Evolutionary conservation across 2,888 invertebrate genomes (phyloP), one percentile per base, ranked within the genome.

Genomic region (Metalampra italica): DNA sequence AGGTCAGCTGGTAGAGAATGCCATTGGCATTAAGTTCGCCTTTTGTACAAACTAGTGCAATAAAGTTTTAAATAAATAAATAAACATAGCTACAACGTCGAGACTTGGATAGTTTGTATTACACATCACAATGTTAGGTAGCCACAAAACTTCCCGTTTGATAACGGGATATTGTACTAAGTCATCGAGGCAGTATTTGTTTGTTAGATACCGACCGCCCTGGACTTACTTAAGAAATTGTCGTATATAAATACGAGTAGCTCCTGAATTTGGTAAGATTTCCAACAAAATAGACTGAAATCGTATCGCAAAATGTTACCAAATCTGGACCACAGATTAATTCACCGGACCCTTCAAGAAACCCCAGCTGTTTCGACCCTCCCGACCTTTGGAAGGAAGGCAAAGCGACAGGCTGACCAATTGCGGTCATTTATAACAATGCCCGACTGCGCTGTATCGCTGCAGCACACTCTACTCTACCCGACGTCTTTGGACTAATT

Each of bases 331-430:
- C 36, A 36, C 36, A 36, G 36, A 36, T 36, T 36, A 36, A 36
- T 36, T 36, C 22, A 22, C 5, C 7, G 36, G 7, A 36, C 36
- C 36, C 36, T 36, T 36, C 36, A 39, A 39, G 15, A 39, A 13
- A 32, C 39, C 32, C 46, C 51, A 43, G 60, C 52, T 54, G 47
- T 53, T 56, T 47, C 53, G 50, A 51, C 49, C 49, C 36, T 8
- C 45, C 56, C 59, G 53, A 60, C 61, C 58, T 51, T 51, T 56
- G 55, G 58, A 55, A 57, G 54, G 52, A 60, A 62, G 54, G 62
- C 55, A 58, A 57, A 64, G 63, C 53, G 72, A 75, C 74, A 67
- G 67, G 49, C 65, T 79, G 78, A 81, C 78, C 80, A 76, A 73
- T 75, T 67, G 49, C 63, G 36, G 63, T 50, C 68, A 71, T 77